Evolutionary conservation across 2,888 invertebrate species (phyloP), one percentile per base, ranked within the genome.

Genomic region (Acronicta aceris): DNA sequence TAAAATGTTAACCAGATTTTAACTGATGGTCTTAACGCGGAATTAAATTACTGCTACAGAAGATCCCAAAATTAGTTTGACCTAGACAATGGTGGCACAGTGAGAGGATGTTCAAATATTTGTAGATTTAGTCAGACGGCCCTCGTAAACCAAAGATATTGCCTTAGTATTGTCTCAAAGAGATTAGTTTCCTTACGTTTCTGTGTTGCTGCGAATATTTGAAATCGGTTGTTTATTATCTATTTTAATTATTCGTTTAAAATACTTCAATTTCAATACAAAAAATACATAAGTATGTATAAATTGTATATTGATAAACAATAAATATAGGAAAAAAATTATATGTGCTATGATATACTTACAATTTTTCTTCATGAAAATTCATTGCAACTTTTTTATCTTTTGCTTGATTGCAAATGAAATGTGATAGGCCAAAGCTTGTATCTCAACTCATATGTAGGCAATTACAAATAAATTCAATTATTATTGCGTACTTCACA

Each of bases 81-180:
- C 91, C 91, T 91, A 89, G 89, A 93, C 93, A 93, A 92, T 90
- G 85, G 83, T 79, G 81, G 76, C 81, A 81, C 76, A 58, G 83
- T 79, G 82, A 83, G 83, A 78, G 75, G 83, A 85, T 88, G 89
- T 86, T 93, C 89, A 90, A 92, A 93, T 93, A 93, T 92, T 93
- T 93, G 90, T 89, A 87, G 87, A 88, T 89, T 84, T 86, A 88
- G 87, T 85, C 83, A 83, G 82, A 75, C 76, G 78, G 81, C 74
- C 78, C 88, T 90, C 93, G 91, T 93, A 92, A 94, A 93, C 89
- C 89, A 88, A 85, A 90, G 91, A 90, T 93, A 92, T 90, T 89
- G 88, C 87, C 82, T 70, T 80, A 84, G 90, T 88, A 93, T 94
- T 93, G 93, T 93, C 87, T 91, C 90, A 84, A 86, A 89, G 89